A percentile compares a stretch with the other conserved stretches of the same genome.
Evolutionary conservation across 2,113 vertebrate genomes (phyloP).

Genomic region (Drymodes brunneopygia): DNA sequence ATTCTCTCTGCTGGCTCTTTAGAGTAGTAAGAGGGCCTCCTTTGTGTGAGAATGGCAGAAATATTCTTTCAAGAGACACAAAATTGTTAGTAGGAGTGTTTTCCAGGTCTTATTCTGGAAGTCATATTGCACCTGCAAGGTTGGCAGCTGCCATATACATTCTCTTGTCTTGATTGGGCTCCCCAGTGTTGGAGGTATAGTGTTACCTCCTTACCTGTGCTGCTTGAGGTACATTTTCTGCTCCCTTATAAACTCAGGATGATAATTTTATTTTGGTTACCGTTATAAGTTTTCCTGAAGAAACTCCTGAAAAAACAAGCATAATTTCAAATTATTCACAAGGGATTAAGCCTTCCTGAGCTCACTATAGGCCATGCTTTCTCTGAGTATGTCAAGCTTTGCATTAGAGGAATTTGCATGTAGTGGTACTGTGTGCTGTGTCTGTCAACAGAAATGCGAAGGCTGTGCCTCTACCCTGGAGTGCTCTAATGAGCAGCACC

Average conservation of each 20-base stretch:
- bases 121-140: neutral
- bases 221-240: neutral
- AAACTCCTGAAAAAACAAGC: neutral
- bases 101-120: neutral
- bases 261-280: neutral
- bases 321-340: neutral
- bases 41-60: neutral
- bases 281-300: neutral
- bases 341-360: neutral
- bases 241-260: neutral
- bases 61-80: neutral
- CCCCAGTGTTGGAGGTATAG: neutral
- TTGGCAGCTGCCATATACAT: neutral
- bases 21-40: neutral
- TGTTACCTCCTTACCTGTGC: neutral
- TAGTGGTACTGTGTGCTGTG: neutral
- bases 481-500: neutral
- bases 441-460: neutral
- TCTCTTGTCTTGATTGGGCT: neutral
- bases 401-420: constrained; percentile 43
- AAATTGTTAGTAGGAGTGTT: neutral
- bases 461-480: neutral
- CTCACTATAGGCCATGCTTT: neutral
- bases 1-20: neutral
- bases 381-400: neutral